These are phyloP conservation scores for Baccha elongata DNA, from an alignment of 2,888 invertebrate genomes.

Conservation along the genomic window DNA sequence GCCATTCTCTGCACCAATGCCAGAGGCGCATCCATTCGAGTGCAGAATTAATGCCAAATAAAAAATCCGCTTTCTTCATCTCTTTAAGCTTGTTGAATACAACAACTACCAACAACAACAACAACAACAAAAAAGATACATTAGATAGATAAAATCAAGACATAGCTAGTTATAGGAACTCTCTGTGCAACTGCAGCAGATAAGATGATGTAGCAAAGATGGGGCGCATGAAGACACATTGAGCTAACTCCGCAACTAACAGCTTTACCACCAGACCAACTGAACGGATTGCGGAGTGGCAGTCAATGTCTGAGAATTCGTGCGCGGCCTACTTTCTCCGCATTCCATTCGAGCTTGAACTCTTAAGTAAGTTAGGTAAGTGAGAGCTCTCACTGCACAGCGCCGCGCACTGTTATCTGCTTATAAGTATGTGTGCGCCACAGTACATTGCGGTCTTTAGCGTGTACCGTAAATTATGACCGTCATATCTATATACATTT, in stretches of 20 bases:
- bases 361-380: slow-evolving; percentile 73
- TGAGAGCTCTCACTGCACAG: slow-evolving; percentile 59
- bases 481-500: slow-evolving; percentile 26
- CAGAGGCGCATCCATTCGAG: slow-evolving; percentile 64
- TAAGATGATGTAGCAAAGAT: slow-evolving; percentile 7
- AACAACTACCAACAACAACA: no score
- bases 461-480: slow-evolving; percentile 63
- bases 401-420: slow-evolving; percentile 45
- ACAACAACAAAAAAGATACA: slow-evolving; percentile 3
- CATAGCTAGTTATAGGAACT: slow-evolving; percentile 35
- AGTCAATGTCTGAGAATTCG: slow-evolving; percentile 78
- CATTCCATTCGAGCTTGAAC: slow-evolving; percentile 79
- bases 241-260: slow-evolving; percentile 42
- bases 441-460: slow-evolving; percentile 61
- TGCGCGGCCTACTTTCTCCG: slow-evolving; percentile 82
- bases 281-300: slow-evolving; percentile 74
- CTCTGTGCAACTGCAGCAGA: slow-evolving; percentile 10
- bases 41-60: slow-evolving; percentile 71
- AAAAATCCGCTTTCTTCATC: slow-evolving; percentile 72
- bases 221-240: slow-evolving; percentile 31
- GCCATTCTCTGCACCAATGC: slow-evolving; percentile 72
- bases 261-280: slow-evolving; percentile 69
- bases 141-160: slow-evolving; percentile 41
- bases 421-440: slow-evolving; percentile 12
- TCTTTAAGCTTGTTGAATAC: slow-evolving; percentile 8